Evolutionary conservation across 1,140 invertebrate genomes (phyloP), one percentile per base, ranked within the genome.

Genomic region (Babylonia areolata): DNA sequence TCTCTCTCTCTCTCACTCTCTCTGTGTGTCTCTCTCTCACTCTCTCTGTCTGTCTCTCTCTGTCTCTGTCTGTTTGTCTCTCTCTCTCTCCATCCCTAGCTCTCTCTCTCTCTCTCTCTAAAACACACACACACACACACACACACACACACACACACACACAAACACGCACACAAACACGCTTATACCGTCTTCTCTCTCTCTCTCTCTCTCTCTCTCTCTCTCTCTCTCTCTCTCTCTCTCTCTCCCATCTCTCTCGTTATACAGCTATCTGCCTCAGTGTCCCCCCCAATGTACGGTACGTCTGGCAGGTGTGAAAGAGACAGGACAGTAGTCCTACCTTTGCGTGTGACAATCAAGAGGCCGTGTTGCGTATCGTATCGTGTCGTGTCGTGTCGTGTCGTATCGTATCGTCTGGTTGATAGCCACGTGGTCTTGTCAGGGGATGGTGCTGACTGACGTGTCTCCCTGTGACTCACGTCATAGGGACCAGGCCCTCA

Each of bases 101-200:
- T 83, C 64, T 83, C 64, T 58, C 64, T 83, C 81, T 83, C 64
- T 58, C 64, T 83, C 81, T 83, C 64, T 58, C 64, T 83, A n/a
- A n/a, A n/a, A n/a, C n/a, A n/a, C n/a, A n/a, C n/a, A n/a, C n/a
- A n/a, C n/a, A n/a, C n/a, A n/a, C n/a, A n/a, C n/a, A n/a, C n/a
- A n/a, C n/a, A n/a, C n/a, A n/a, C n/a, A n/a, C n/a, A n/a, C n/a
- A n/a, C n/a, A n/a, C n/a, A n/a, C n/a, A n/a, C n/a, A n/a, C n/a
- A n/a, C n/a, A n/a, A n/a, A n/a, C n/a, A n/a, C n/a, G n/a, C n/a
- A n/a, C n/a, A n/a, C n/a, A n/a, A n/a, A n/a, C n/a, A n/a, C n/a
- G n/a, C n/a, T n/a, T n/a, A n/a, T n/a, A n/a, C n/a, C n/a, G n/a
- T n/a, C n/a, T n/a, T n/a, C 31, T 37, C 54, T 51, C 64, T 54